phyloP scores from a whole-genome alignment of 2,113 vertebrate species.

The Mustela lutreola region DNA sequence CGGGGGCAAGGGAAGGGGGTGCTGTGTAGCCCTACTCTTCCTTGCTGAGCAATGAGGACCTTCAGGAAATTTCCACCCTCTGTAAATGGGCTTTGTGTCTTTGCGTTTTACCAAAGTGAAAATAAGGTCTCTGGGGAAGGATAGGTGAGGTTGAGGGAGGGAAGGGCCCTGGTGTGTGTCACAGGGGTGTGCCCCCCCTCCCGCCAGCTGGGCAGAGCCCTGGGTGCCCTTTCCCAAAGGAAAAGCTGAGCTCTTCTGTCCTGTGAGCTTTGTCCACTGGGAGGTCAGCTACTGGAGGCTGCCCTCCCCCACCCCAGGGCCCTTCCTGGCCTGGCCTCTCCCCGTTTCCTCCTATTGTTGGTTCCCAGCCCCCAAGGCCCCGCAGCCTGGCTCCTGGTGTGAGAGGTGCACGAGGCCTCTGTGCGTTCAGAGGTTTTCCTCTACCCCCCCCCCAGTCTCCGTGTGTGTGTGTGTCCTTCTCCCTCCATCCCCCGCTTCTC shows the following conservation, averaged over 20 bases:
- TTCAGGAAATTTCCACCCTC: conserved; percentile 72
- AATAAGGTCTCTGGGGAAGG: conserved; percentile 62
- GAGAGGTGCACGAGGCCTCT: background rate
- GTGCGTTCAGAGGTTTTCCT: background rate
- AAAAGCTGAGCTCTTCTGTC: conserved; percentile 18
- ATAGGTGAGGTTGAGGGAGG: background rate
- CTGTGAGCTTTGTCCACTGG: conserved; percentile 54
- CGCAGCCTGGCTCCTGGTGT: background rate
- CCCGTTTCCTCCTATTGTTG: conserved; percentile 79
- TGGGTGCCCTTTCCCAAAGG: conserved; percentile 65
- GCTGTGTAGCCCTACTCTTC: background rate
- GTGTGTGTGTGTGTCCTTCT: background rate
- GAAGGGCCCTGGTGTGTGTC: background rate
- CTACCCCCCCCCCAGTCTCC: background rate
- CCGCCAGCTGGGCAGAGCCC: background rate
- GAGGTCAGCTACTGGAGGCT: conserved; percentile 59
- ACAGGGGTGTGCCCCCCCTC: background rate
- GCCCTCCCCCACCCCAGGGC: background rate
- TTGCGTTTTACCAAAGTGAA: conserved; percentile 70
- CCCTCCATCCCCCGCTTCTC: background rate
- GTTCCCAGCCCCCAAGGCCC: background rate
- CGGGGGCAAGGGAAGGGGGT: background rate
- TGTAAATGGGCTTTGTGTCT: background rate
- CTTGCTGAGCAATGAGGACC: background rate
- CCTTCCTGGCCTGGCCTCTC: conserved; percentile 50